Base-by-base conservation (phyloP, 1,140 invertebrate species). In the Hetaerina americana region DNA sequence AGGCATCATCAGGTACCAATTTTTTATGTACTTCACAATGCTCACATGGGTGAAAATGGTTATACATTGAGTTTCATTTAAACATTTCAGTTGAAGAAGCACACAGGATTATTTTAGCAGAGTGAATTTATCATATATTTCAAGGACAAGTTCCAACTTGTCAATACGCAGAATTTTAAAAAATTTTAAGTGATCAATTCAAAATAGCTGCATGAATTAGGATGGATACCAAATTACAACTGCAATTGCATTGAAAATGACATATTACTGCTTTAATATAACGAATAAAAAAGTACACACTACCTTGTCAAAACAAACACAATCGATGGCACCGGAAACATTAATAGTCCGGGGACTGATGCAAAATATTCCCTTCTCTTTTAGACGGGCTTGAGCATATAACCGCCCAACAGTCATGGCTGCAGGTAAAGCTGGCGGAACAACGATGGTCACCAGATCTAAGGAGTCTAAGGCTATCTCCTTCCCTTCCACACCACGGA, bases 261-360 rank as follows among this genome's bases (percentile, higher is more conserved):
- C n/a, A n/a, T n/a, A n/a, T n/a, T n/a, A n/a, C n/a, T n/a, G 6
- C 68, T 27, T 68, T 12, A 57, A 67, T 18, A 69, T 71, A 27
- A 26, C n/a, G 68, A 66, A 57, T 49, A 72, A 71, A 69, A 71
- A 71, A 69, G 31, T 73, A 74, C 74, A 76, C n/a, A n/a, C n/a
- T 79, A 91, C 90, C 86, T 98, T 98, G 81, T 98, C 96, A 83
- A 98, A 98, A 79, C 95, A 96, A 77, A 97, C 89, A 75, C 93
- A 90, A 82, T 98, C 94, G 29, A 97, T 85, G 70, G 93, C 95
- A 0, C 96, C 88, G 70, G 88, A 92, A 25, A 96, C 89, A 78
- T 96, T 96, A 74, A 98, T 97, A 0, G 90, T 87, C 5, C 90
- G 86, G 5, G 95, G 95, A 75, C 91, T 95, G 49, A 96, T 96